Evolutionary conservation across 2,797 vertebrate genomes (phyloP).

Genomic region (Channa striata): DNA sequence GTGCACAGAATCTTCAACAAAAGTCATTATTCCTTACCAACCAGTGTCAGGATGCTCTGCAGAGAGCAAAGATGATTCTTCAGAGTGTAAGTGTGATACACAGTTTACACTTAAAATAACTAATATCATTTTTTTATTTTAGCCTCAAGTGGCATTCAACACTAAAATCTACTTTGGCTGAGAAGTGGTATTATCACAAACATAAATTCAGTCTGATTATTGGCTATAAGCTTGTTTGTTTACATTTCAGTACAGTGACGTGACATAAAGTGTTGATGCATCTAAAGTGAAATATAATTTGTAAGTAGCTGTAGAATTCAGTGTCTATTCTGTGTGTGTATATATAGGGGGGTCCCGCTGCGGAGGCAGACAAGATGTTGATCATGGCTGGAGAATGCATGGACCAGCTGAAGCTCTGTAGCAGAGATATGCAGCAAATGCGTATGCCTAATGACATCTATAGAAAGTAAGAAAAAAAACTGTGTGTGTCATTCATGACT

Average conservation of each 20-base stretch:
- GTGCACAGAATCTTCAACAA: slow-evolving; percentile 56
- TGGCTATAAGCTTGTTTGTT: background rate
- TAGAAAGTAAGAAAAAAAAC: slow-evolving; percentile 60
- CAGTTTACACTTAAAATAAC: background rate
- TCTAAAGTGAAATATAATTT: background rate
- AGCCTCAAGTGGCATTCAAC: background rate
- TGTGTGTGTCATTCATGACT: slow-evolving; percentile 7
- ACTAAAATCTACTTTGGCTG: background rate
- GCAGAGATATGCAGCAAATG: slow-evolving; percentile 61
- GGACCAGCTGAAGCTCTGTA: slow-evolving; percentile 60
- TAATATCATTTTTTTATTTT: slow-evolving; percentile 1
- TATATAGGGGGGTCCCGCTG: slow-evolving; percentile 65
- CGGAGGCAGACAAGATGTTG: slow-evolving; percentile 71
- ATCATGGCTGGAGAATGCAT: slow-evolving; percentile 54
- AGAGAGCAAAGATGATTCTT: slow-evolving; percentile 59
- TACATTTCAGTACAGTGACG: background rate
- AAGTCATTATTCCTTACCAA: slow-evolving; percentile 18
- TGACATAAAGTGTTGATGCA: too few species aligned
- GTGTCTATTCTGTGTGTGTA: slow-evolving; percentile 8
- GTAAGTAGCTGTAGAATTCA: background rate
- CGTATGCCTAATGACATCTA: slow-evolving; percentile 56
- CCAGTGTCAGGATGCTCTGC: slow-evolving; percentile 63
- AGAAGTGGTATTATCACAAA: background rate
- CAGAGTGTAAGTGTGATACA: slow-evolving; percentile 70
- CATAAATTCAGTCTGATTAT: background rate